phyloP scores from a whole-genome alignment of 2,888 invertebrate genomes.

The Drosophila stalkeri region DNA sequence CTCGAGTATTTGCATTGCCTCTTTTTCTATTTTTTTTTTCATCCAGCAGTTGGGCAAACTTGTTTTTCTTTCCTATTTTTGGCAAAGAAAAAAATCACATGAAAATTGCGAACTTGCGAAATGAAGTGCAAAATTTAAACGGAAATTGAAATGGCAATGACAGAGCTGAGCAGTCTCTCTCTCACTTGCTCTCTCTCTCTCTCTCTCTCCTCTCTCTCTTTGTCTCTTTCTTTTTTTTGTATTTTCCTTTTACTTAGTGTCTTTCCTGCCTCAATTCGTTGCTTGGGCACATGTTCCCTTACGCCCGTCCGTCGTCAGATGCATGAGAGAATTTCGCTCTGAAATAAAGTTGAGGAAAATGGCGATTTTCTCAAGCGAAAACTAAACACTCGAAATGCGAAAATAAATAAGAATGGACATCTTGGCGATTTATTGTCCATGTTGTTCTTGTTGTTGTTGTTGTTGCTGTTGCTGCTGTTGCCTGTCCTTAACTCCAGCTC shows the following conservation, averaged over 20 bases:
- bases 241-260: constrained; percentile 52
- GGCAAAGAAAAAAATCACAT: constrained; percentile 48
- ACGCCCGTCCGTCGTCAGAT: constrained; percentile 39
- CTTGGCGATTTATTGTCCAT: constrained; percentile 76
- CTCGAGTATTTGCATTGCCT: constrained; percentile 72
- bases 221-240: constrained; percentile 22
- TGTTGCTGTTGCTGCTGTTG: constrained; percentile 34
- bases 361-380: constrained; percentile 80
- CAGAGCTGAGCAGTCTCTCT: constrained; percentile 64
- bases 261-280: constrained; percentile 42
- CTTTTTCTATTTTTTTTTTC: constrained; percentile 50
- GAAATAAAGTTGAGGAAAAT: constrained; percentile 74
- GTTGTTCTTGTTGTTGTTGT: constrained; percentile 34
- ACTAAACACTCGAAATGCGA: constrained; percentile 80
- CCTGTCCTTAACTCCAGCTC: constrained; percentile 41
- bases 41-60: constrained; percentile 50
- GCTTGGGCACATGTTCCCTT: constrained; percentile 54
- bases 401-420: constrained; percentile 79
- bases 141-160: constrained; percentile 83
- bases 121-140: constrained; percentile 83
- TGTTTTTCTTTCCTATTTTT: constrained; percentile 22
- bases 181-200: neutral
- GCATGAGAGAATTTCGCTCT: constrained; percentile 40
- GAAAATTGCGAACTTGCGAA: constrained; percentile 82
- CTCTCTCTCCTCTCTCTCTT: constrained; percentile 8